A percentile compares a stretch with the other conserved stretches of the same genome.
phyloP scores from a whole-genome alignment of 1,140 invertebrate genomes.

The Acromyrmex heyeri region DNA sequence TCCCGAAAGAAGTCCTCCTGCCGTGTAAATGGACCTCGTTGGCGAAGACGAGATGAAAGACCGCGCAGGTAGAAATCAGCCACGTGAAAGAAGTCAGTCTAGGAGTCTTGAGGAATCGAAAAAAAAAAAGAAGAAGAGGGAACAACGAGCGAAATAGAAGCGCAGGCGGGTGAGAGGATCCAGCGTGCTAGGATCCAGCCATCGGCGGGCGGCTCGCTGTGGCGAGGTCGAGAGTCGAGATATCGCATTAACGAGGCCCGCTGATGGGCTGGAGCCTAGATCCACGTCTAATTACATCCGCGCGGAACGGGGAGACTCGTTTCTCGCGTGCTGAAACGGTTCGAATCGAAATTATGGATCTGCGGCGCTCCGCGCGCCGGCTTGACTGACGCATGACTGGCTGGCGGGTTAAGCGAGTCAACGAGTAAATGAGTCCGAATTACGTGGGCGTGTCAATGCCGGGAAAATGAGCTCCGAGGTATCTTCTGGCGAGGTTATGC shows the following conservation, averaged over 20 bases:
- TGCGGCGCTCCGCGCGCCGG: slow-evolving; percentile 67
- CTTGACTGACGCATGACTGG: slow-evolving; percentile 75
- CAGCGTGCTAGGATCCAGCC: slow-evolving; percentile 43
- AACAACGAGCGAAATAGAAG: slow-evolving; percentile 31
- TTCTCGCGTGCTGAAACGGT: slow-evolving; percentile 80
- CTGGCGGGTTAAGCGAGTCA: slow-evolving; percentile 82
- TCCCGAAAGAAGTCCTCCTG: slow-evolving; percentile 67
- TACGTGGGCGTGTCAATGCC: slow-evolving; percentile 85
- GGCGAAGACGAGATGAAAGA: slow-evolving; percentile 75
- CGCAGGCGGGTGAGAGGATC: slow-evolving; percentile 16
- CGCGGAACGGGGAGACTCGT: slow-evolving; percentile 74
- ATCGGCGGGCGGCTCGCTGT: not conserved
- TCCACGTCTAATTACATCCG: slow-evolving; percentile 74
- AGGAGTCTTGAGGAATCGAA: slow-evolving; percentile 49
- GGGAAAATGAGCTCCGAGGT: slow-evolving; percentile 79
- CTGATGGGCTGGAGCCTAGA: slow-evolving; percentile 70
- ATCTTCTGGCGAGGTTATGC: slow-evolving; percentile 76
- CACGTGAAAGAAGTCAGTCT: slow-evolving; percentile 66
- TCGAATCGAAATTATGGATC: slow-evolving; percentile 81
- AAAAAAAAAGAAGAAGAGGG: not conserved
- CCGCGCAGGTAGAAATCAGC: slow-evolving; percentile 67
- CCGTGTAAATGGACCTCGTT: slow-evolving; percentile 77
- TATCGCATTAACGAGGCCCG: slow-evolving; percentile 76
- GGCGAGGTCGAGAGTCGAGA: slow-evolving; percentile 24
- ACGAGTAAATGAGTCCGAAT: slow-evolving; percentile 85